These are phyloP conservation scores for Melanogrammus aeglefinus DNA, from an alignment of 2,797 vertebrate genomes.

Conservation along the genomic window DNA sequence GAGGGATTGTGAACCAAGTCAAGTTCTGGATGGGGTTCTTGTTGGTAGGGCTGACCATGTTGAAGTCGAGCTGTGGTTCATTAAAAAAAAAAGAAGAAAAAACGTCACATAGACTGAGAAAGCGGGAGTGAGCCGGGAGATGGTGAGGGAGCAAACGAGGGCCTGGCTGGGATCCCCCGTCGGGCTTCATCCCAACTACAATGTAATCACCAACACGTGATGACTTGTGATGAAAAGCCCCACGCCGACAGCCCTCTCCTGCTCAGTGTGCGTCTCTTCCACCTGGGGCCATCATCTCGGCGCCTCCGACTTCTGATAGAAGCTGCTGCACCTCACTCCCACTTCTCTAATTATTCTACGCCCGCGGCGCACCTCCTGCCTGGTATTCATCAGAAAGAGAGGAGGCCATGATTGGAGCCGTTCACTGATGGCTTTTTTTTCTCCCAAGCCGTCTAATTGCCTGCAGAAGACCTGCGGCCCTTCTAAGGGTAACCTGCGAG, in stretches of 20 bases:
- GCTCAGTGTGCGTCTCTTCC: not conserved
- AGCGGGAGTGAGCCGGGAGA: not conserved
- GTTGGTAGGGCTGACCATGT: not conserved
- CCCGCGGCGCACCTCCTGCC: not conserved
- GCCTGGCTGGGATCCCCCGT: not conserved
- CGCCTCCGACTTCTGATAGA: not conserved
- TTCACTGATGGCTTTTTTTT: not conserved
- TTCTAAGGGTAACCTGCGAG: not conserved
- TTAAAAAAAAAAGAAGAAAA: too few relatives aligned
- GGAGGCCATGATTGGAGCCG: not conserved
- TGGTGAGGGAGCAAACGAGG: not conserved
- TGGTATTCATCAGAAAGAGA: not conserved
- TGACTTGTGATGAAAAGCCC: not conserved
- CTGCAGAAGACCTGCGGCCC: not conserved
- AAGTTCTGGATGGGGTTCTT: not conserved
- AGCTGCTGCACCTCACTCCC: not conserved
- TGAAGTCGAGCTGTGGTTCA: not conserved
- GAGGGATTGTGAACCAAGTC: not conserved
- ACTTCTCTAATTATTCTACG: not conserved
- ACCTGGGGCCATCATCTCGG: not conserved
- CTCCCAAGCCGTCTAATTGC: not conserved
- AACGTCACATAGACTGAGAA: too few relatives aligned
- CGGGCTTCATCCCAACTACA: not conserved
- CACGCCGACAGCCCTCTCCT: not conserved
- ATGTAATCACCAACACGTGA: conserved; percentile 14